Evolutionary conservation across 2,888 invertebrate genomes (phyloP).

Genomic region (Lypha dubia): DNA sequence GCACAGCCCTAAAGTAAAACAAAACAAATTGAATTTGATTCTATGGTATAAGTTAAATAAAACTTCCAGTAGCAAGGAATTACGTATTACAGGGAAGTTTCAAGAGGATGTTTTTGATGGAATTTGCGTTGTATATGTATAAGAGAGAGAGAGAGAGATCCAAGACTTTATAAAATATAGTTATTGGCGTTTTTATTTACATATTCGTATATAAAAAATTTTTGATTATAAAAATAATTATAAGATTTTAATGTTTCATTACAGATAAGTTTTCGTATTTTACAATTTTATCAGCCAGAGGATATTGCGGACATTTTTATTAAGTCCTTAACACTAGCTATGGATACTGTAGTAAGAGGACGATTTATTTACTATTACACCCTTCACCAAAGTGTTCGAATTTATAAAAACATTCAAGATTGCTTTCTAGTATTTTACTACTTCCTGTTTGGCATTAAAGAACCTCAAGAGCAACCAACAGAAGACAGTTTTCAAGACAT

Average conservation of each 20-base stretch:
- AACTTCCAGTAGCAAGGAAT: too few relatives aligned
- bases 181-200: too few relatives aligned
- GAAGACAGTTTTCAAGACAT: background rate
- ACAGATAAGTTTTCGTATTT: conserved; percentile 69
- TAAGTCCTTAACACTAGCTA: conserved; percentile 63
- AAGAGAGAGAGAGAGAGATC: too few relatives aligned
- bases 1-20: too few relatives aligned
- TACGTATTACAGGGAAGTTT: too few relatives aligned
- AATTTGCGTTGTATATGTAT: too few relatives aligned
- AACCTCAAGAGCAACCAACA: background rate
- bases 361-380: conserved; percentile 39
- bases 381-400: conserved; percentile 42
- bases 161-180: too few relatives aligned
- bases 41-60: too few relatives aligned
- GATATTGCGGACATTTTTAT: conserved; percentile 68
- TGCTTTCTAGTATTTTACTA: conserved; percentile 40
- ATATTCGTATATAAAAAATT: too few relatives aligned
- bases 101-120: too few relatives aligned
- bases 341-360: conserved; percentile 73
- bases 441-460: conserved; percentile 27
- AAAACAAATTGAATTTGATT: too few relatives aligned
- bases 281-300: conserved; percentile 74
- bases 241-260: conserved; percentile 30
- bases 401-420: conserved; percentile 41
- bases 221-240: too few relatives aligned